Base-by-base conservation (phyloP, 2,888 invertebrate species). In the Megaustenia siamemsis region DNA sequence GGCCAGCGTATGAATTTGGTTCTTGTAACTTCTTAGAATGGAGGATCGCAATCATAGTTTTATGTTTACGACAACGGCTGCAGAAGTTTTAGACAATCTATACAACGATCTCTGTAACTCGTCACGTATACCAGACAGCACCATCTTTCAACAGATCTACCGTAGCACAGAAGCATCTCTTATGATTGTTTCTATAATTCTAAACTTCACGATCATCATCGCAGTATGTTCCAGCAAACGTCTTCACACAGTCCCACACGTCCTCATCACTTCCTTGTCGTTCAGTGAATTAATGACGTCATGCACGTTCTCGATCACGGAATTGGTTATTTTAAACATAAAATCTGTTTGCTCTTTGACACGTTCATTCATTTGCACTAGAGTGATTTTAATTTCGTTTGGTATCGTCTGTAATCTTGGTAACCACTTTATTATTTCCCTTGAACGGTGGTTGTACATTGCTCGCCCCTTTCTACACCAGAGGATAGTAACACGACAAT, bases 401-500 rank as follows among this genome's bases (percentile, higher is more conserved):
- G 71, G 10, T n/a, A 45, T 15, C 24, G 24, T 1, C 18, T 35
- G 56, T 56, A 5, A 32, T 21, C 24, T 76, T 53, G 21, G 18
- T 12, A 76, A 76, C 15, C 32, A 38, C 5, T 3, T 76, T 15
- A 3, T 76, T 4, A 35, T 53, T 35, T 60, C 76, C 53, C 15
- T 56, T 28, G 76, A 76, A 28, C 21, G 45, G 12, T 71, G 71
- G 71, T 6, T 71, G 45, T 71, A n/a, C 28, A 71, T 71, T 8
- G 71, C 71, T n/a, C 43, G 28, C 6, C 71, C 71, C 10, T 71
- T 71, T 71, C 15, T 71, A 1, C 71, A 71, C 28, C 43, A 71
- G 45, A 43, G 71, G 28, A 28, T 71, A 4, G 1, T 71, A 2
- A n/a, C 71, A 1, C 43, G 6, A 2, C 43, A 45, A 28, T 3